Evolutionary conservation across 30 jellyfish, hydroid and myxozoan genomes (phyloP), one percentile per base, ranked within the genome.

Genomic region (Nemopilema nomurai): DNA sequence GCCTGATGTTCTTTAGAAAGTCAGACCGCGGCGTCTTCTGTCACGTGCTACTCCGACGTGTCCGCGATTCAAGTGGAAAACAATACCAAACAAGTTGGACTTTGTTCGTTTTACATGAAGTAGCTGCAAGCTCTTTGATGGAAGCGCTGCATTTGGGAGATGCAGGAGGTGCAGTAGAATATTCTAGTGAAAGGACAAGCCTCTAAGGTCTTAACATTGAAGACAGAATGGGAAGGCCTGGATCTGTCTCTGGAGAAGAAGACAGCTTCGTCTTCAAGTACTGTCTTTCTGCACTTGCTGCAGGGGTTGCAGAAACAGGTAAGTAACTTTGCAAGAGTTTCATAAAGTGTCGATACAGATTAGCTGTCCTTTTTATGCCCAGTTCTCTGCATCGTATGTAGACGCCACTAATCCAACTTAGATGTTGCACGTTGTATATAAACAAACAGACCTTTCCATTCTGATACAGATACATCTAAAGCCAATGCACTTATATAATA

Each of bases 291-390:
- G 93, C 94, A 19, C 86, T 79, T 57, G 94, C 98, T 73, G 98
- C 98, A 19, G 72, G 95, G 1, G 96, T 89, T 50, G 98, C 98
- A 1, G 98, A 91, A 82, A 79, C 98, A 57, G 98, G 98, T 91
- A 63, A 13, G 57, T 13, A 41, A 13, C 13, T 6, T 13, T 41
- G 6, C 6, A 13, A 41, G 57, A 41, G n/a, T n/a, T n/a, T n/a
- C n/a, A n/a, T n/a, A n/a, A n/a, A n/a, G n/a, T n/a, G n/a, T n/a
- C n/a, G n/a, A n/a, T n/a, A n/a, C n/a, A n/a, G n/a, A n/a, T n/a
- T n/a, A n/a, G n/a, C n/a, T n/a, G n/a, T n/a, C n/a, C n/a, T n/a
- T n/a, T n/a, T n/a, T n/a, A n/a, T n/a, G n/a, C n/a, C n/a, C n/a
- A n/a, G n/a, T n/a, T n/a, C n/a, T n/a, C n/a, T n/a, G n/a, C n/a